Base-by-base conservation (phyloP, 2,113 vertebrate species). In the Atlantisia rogersi region DNA sequence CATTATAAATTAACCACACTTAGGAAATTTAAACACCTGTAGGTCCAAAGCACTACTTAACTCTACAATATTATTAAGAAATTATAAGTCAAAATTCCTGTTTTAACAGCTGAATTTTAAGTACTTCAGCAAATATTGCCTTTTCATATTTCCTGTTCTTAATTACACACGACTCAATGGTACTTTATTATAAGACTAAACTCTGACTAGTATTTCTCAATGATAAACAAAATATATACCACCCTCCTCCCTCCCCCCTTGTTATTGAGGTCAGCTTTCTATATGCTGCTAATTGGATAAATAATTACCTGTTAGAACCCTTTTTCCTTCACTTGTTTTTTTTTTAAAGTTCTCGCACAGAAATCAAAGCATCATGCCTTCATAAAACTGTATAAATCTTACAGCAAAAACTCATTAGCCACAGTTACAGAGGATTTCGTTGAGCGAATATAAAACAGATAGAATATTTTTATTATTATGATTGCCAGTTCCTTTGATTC, bases 41-140 rank as follows among this genome's bases (percentile, higher is more conserved):
- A 95, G 93, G 65, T 95, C 80, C 55, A 95, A 97, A 96, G 94
- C 58, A 77, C 46, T 80, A 82, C 75, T 95, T 96, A 95, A 91
- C 48, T 84, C 73, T 62, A 94, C 95, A 97, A 97, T 70, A 82
- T 93, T 78, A 91, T 82, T 95, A 85, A 92, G 78, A 95, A 97
- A 95, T 92, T 89, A 42, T 88, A 94, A 96, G 59, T 81, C 92
- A 92, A 88, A 96, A 95, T 96, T 96, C 88, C 78, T 98, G 91
- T 97, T 97, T 98, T 94, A 96, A 97, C 97, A 97, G 96, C 85
- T 97, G 96, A 97, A 90, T 93, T 97, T 94, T 94, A 96, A 97
- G 91, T 77, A 95, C 65, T 95, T 96, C 73, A 92, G 64, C 83
- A 97, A 97, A 97, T 95, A 95, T 55, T 97, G 48, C 73, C 81